Evolutionary conservation across 2,113 vertebrate genomes (phyloP), one percentile per base, ranked within the genome.

Genomic region (Poeciliopsis occidentalis): DNA sequence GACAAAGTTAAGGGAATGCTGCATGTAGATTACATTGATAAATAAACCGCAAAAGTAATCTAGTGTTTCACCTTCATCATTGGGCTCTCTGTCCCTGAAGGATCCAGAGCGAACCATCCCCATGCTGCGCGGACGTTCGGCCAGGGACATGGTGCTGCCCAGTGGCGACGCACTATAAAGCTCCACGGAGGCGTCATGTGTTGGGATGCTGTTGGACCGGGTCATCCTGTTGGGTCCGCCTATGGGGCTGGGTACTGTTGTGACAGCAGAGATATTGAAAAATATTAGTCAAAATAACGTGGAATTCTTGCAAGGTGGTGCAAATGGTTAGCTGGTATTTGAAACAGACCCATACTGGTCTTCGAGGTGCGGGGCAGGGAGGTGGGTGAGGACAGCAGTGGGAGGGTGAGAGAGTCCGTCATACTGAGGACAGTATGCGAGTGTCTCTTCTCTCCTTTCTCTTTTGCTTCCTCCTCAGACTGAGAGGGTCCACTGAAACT

Each of bases 181-280:
- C 89, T 98, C 97, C 84, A 97, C 94, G 76, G 96, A 95, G 81
- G 96, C 94, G 64, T 99, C 97, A 5, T 97, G 97, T 67, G 96
- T 95, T 37, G 97, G 97, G 90, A 98, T 99, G 94, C 97, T 98
- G 95, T 98, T 99, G 91, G 97, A 99, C 70, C 97, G 96, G 83
- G 95, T 97, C 95, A 99, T 98, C 87, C 96, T 95, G 0, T 96
- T 96, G 82, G 96, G 83, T 80, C 95, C 90, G 3, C 88, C 47
- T 0, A 63, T 64, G 17, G 95, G 89, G 51, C 95, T 96, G 85
- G 96, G 95, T 70, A 96, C 96, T 95, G 93, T 93, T 93, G 84
- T 79, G 80, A 67, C 17, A 72, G 8, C 29, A 65, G 13, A 13
- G 51, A 57, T 29, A 69, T 4, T 0, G 1, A 60, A 8, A 1